Percentiles rank a stretch among this genome's conserved stretches.
Conservation (phyloP, 2,113 vertebrate genomes). For the Promerops cafer region DNA sequence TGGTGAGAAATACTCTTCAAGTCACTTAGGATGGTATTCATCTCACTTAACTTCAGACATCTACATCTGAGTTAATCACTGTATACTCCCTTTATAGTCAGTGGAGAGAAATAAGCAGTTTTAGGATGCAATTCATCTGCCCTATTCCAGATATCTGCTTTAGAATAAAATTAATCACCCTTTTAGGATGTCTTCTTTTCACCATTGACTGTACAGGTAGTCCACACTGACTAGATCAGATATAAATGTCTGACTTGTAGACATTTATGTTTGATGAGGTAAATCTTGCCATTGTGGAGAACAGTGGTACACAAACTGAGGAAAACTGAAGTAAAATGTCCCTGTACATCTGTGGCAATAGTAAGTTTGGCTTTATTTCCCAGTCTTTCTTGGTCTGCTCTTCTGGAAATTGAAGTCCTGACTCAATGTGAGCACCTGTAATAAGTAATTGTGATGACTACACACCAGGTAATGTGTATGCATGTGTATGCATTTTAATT, state of each 20-base stretch:
- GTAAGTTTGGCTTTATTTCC: background rate
- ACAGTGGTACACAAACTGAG: background rate
- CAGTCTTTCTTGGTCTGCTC: background rate
- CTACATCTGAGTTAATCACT: background rate
- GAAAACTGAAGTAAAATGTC: background rate
- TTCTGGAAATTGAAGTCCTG: background rate
- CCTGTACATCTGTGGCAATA: background rate
- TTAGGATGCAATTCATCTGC: conserved; percentile 17
- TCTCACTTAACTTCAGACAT: conserved; percentile 47
- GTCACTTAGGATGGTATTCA: conserved; percentile 9
- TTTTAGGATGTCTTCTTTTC: background rate
- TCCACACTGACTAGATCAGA: background rate
- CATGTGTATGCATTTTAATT: background rate
- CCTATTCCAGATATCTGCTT: background rate
- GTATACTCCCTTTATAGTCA: background rate
- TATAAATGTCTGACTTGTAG: background rate
- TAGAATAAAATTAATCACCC: conserved; percentile 32
- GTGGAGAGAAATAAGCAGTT: conserved; percentile 37
- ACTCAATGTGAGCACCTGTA: background rate
- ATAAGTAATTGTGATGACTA: background rate
- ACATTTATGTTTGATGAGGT: background rate
- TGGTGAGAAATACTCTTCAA: background rate
- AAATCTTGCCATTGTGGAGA: background rate
- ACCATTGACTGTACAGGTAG: background rate
- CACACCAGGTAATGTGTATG: background rate